Percentiles rank a stretch among this genome's conserved stretches.
phyloP scores from a whole-genome alignment of 2,113 vertebrate genomes.

The Ammodytes dubius region DNA sequence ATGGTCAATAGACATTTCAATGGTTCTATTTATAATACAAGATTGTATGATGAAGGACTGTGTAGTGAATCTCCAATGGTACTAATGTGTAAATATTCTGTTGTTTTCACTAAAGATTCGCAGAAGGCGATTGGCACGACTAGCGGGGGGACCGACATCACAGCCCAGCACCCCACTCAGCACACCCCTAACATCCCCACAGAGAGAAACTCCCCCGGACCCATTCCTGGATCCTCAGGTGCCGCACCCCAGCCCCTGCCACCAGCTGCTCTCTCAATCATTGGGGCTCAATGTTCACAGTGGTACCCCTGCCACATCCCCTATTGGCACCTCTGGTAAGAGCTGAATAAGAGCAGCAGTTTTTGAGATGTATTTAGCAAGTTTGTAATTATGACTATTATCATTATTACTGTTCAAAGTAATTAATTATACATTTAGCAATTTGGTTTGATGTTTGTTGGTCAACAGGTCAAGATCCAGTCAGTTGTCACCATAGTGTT shows the following conservation, averaged over 20 bases:
- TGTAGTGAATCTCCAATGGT: neutral
- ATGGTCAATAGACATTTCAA: neutral
- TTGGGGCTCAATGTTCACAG: constrained; percentile 92
- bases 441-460: constrained; percentile 7
- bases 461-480: constrained; percentile 11
- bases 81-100: neutral
- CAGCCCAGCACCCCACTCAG: constrained; percentile 94
- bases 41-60: neutral
- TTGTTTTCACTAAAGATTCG: constrained; percentile 85
- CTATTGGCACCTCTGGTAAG: constrained; percentile 95
- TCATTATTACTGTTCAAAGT: too few relatives aligned
- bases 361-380: neutral
- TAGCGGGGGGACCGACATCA: constrained; percentile 94
- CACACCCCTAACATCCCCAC: constrained; percentile 93
- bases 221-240: constrained; percentile 88
- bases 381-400: neutral
- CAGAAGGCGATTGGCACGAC: constrained; percentile 93
- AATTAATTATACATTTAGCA: too few relatives aligned
- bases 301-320: constrained; percentile 97
- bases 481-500: neutral
- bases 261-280: constrained; percentile 90
- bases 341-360: neutral
- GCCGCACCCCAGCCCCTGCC: constrained; percentile 84
- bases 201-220: constrained; percentile 97
- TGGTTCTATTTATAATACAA: neutral